phyloP scores from a whole-genome alignment of 2,888 invertebrate species.

The Drosophila rubida region DNA sequence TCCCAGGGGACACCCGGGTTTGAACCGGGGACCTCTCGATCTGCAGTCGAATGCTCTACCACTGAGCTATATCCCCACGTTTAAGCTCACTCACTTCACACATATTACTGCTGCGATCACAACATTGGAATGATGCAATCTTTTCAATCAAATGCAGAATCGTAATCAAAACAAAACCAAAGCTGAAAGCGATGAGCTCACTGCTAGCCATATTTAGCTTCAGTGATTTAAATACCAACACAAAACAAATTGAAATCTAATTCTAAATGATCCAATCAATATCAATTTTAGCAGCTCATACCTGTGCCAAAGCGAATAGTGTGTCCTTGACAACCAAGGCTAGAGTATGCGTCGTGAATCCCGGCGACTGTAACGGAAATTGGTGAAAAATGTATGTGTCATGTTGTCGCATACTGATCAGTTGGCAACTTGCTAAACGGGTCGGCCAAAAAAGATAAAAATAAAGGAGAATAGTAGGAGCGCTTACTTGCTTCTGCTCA shows the following conservation, averaged over 20 bases:
- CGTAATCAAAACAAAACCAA: background rate
- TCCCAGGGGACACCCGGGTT: conserved; percentile 73
- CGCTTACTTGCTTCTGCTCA: background rate
- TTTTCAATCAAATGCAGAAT: background rate
- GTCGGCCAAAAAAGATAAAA: conserved; percentile 5
- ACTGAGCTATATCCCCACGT: conserved; percentile 70
- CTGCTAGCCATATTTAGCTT: background rate
- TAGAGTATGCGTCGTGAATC: conserved; percentile 1
- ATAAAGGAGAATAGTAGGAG: background rate
- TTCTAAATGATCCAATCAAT: too few species aligned
- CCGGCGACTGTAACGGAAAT: conserved; percentile 30
- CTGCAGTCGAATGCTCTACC: conserved; percentile 75
- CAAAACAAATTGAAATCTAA: too few species aligned
- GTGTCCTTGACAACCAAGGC: background rate
- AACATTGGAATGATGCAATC: background rate
- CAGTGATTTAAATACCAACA: background rate
- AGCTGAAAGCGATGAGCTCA: background rate
- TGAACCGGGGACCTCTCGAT: conserved; percentile 80
- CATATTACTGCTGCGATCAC: background rate
- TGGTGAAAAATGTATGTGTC: conserved; percentile 45
- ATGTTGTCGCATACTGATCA: conserved; percentile 39
- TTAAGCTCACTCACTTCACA: background rate
- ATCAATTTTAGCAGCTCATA: background rate
- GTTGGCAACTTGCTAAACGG: conserved; percentile 29
- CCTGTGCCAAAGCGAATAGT: background rate